phyloP scores from a whole-genome alignment of 2,888 invertebrate genomes.

The Lasioglossum leucozonium region DNA sequence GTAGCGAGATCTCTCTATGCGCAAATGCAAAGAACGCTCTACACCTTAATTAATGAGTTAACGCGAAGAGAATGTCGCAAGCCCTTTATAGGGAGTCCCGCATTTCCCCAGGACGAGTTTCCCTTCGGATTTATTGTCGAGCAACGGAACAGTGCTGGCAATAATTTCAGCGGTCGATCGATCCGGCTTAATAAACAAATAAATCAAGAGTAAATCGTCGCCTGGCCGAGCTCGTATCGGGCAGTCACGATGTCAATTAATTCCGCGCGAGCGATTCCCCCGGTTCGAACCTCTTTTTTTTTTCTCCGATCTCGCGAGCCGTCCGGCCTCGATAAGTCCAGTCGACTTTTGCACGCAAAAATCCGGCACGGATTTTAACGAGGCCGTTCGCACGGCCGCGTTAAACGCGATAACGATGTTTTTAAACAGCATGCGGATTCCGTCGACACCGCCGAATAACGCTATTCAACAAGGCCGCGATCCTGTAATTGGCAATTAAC shows the following conservation, averaged over 20 bases:
- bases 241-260: neutral
- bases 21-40: too few species aligned
- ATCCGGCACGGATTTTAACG: neutral
- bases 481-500: conserved; percentile 45
- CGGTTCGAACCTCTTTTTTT: neutral
- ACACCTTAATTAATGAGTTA: neutral
- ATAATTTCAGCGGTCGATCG: neutral
- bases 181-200: neutral
- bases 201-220: neutral
- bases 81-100: neutral
- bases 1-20: too few species aligned
- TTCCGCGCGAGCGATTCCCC: neutral
- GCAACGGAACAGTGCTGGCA: neutral
- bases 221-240: neutral
- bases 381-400: neutral
- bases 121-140: neutral
- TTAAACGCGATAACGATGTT: conserved; percentile 11
- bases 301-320: neutral
- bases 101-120: neutral
- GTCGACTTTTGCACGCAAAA: neutral
- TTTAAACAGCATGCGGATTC: conserved; percentile 1
- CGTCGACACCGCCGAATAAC: neutral
- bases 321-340: neutral
- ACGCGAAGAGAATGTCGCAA: neutral
- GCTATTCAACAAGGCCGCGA: conserved; percentile 20